Base-by-base conservation (phyloP, 37 sponge, comb jelly and placozoan species). In the Ianthella basta region DNA sequence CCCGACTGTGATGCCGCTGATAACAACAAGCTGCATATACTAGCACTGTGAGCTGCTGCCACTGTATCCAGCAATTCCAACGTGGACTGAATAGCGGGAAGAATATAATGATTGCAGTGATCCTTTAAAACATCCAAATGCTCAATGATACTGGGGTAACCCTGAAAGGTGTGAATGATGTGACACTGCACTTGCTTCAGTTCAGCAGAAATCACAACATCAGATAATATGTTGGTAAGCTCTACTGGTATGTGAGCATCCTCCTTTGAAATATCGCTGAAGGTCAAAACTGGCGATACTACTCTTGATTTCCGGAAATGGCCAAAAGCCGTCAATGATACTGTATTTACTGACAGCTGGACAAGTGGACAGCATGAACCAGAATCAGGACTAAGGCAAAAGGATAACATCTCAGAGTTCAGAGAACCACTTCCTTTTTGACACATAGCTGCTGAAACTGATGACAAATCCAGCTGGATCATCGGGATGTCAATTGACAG, bases 1-100 rank as follows among this genome's bases (percentile, higher is more conserved):
- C 70, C 70, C 3, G 70, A 69, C 18, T 69, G 70, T 32, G 70
- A 69, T 1, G 35, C 34, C 4, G 70, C 70, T 34, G 70, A 69
- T 13, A 69, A 69, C 6, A 69, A 30, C 33, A 13, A 69, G 18
- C 34, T 30, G 70, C 34, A 69, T 34, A 69, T 30, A 27, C 70
- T 35, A 27, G 35, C 34, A 27, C 4, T 69, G 1, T 33, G 70
- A 30, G 35, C 27, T 30, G 0, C 18, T n/a, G 70, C 12, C 35
- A 69, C 35, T 34, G 35, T 69, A 1, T 30, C 70, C 1, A 69
- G 1, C 18, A 69, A 32, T 30, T 35, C 34, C 1, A 34, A 35
- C 1, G 34, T 35, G 34, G 70, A 69, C 34, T 69, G 27, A 32
- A 35, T 35, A n/a, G 34, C 32, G 1, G 70, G 35, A 13, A 33